A percentile compares a stretch with the other conserved stretches of the same genome.
Evolutionary conservation across 2,888 invertebrate species (phyloP).

Genomic region (Agonopterix arenella): DNA sequence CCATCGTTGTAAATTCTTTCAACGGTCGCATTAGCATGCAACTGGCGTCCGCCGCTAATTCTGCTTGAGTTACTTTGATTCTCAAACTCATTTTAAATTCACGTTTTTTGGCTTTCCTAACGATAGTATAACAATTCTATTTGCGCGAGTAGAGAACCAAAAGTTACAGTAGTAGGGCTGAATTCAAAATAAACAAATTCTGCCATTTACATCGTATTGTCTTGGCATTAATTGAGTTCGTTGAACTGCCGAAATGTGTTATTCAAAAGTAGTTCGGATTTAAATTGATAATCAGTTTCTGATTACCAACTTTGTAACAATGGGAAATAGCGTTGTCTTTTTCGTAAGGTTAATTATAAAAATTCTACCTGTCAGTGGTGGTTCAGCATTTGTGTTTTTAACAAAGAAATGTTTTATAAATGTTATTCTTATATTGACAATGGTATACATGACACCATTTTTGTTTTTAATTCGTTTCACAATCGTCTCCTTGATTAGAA

Average conservation of each 20-base stretch:
- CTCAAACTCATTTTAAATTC: constrained; percentile 14
- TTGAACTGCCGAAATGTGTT: constrained; percentile 38
- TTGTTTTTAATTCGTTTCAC: no score
- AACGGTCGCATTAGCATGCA: constrained; percentile 37
- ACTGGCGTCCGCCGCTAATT: constrained; percentile 36
- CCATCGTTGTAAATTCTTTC: constrained; percentile 24
- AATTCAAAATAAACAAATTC: constrained; percentile 22
- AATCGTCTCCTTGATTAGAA: no score
- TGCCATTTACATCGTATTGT: constrained; percentile 10
- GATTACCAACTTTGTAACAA: neutral
- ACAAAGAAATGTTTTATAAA: no score
- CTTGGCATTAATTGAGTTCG: constrained; percentile 36
- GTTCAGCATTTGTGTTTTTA: no score
- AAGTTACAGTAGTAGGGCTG: neutral
- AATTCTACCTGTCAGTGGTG: no score
- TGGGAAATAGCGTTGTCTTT: neutral
- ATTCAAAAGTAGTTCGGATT: constrained; percentile 30
- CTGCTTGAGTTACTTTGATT: constrained; percentile 19
- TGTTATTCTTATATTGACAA: no score
- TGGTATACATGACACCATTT: no score
- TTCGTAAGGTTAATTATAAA: no score
- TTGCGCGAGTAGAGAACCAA: no score
- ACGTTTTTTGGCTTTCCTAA: neutral
- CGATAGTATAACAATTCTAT: neutral
- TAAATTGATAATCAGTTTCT: constrained; percentile 25